Evolutionary conservation across 1,140 invertebrate genomes (phyloP).

Genomic region (Drosophila bifasciata): DNA sequence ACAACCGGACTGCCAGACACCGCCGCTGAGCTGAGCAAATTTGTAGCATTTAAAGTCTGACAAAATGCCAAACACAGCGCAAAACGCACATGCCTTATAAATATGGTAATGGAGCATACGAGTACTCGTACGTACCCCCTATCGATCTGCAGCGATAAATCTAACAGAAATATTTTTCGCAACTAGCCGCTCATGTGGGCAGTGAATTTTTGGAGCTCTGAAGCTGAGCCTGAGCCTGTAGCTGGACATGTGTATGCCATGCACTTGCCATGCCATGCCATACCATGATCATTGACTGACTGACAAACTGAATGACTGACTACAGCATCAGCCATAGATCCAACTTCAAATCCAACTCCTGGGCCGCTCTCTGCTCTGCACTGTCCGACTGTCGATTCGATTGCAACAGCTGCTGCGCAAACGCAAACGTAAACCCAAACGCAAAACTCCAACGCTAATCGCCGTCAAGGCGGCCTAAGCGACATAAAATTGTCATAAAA

Average conservation of each 20-base stretch:
- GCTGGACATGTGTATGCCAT: slow-evolving; percentile 73
- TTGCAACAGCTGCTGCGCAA: slow-evolving; percentile 53
- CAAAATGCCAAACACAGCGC: slow-evolving; percentile 70
- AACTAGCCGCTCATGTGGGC: slow-evolving; percentile 60
- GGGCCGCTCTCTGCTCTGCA: slow-evolving; percentile 11
- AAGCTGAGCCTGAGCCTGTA: neutral
- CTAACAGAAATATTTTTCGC: slow-evolving; percentile 76
- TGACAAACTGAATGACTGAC: slow-evolving; percentile 48
- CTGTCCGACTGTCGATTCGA: slow-evolving; percentile 15
- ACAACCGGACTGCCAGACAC: slow-evolving; percentile 17
- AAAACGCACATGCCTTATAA: slow-evolving; percentile 61
- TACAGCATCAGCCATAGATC: slow-evolving; percentile 20
- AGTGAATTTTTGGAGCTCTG: slow-evolving; percentile 23
- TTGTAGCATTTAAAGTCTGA: slow-evolving; percentile 72
- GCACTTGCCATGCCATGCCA: slow-evolving; percentile 65
- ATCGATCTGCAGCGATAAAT: slow-evolving; percentile 56
- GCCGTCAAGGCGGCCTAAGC: slow-evolving; percentile 37
- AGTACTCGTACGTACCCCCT: slow-evolving; percentile 10
- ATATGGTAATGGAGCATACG: slow-evolving; percentile 66
- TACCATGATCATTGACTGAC: slow-evolving; percentile 37
- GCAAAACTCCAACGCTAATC: slow-evolving; percentile 61
- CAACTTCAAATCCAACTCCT: slow-evolving; percentile 9
- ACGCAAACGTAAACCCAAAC: slow-evolving; percentile 30
- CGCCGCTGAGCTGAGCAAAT: slow-evolving; percentile 41
- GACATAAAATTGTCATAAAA: slow-evolving; percentile 49